phyloP scores from a whole-genome alignment of 2,113 vertebrate genomes.

The Tetrao urogallus region DNA sequence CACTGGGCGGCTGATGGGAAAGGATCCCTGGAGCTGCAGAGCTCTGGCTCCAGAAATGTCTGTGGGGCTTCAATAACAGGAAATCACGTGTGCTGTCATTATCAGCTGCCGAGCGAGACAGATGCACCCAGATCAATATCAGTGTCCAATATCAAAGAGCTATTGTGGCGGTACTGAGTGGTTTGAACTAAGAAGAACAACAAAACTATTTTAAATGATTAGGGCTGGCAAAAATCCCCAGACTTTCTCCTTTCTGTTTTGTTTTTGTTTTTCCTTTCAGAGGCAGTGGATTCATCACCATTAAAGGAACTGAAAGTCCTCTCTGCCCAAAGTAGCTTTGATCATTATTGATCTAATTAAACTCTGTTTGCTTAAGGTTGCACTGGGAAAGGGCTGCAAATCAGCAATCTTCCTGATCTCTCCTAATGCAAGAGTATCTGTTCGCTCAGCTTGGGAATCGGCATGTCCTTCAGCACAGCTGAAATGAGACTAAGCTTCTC shows the following conservation, averaged over 20 bases:
- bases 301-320: slow-evolving; percentile 20
- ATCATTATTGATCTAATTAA: slow-evolving; percentile 42
- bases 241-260: slow-evolving; percentile 9
- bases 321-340: not conserved
- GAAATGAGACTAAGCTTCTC: not conserved
- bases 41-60: slow-evolving; percentile 53
- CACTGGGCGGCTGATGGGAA: slow-evolving; percentile 26
- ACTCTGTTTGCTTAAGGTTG: slow-evolving; percentile 27
- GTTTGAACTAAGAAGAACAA: slow-evolving; percentile 34
- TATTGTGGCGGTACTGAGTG: slow-evolving; percentile 27
- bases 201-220: slow-evolving; percentile 41
- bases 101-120: slow-evolving; percentile 70
- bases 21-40: slow-evolving; percentile 22
- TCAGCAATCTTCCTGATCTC: not conserved
- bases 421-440: not conserved
- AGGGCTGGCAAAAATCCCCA: not conserved
- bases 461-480: not conserved
- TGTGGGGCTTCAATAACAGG: slow-evolving; percentile 59
- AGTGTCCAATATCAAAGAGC: slow-evolving; percentile 62
- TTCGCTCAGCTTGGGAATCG: not conserved
- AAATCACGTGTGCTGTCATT: slow-evolving; percentile 66
- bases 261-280: not conserved
- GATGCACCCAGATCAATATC: slow-evolving; percentile 69
- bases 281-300: slow-evolving; percentile 19
- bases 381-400: not conserved